Percentiles rank a stretch among this genome's conserved stretches.
phyloP scores from a whole-genome alignment of 2,113 vertebrate genomes.

The Cathartes aura region DNA sequence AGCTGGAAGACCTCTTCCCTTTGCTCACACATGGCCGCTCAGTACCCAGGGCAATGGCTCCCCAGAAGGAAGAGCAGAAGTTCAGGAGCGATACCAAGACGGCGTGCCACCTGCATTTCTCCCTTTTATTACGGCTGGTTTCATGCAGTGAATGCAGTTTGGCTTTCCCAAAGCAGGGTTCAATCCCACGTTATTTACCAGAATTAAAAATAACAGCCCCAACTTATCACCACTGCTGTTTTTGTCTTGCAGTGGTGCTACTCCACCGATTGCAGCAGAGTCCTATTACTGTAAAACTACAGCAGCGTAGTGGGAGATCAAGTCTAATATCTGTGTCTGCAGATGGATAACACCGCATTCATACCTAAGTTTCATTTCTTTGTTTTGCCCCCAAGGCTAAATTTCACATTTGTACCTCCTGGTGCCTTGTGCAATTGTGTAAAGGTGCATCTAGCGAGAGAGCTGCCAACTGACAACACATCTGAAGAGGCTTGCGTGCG shows the following conservation, averaged over 20 bases:
- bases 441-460: slow-evolving; percentile 49
- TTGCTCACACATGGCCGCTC: accelerated
- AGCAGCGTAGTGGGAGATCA: neutral
- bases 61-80: neutral
- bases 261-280: neutral
- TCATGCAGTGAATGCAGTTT: neutral
- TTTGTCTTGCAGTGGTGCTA: neutral
- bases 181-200: neutral
- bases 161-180: neutral
- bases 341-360: slow-evolving; percentile 31
- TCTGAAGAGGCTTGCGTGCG: neutral
- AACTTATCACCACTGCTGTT: neutral
- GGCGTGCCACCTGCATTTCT: neutral
- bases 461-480: slow-evolving; percentile 54
- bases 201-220: neutral
- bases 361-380: slow-evolving; percentile 32
- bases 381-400: slow-evolving; percentile 62
- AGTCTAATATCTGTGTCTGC: slow-evolving; percentile 26
- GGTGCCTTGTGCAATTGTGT: slow-evolving; percentile 57
- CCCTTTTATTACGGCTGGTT: neutral
- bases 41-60: neutral
- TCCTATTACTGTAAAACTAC: slow-evolving; percentile 7
- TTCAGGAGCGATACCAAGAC: neutral
- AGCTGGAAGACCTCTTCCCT: neutral
- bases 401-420: slow-evolving; percentile 59